A percentile compares a stretch with the other conserved stretches of the same genome.
These are phyloP conservation scores for Puntigrus tetrazona DNA, from an alignment of 2,113 vertebrate species.

Conservation along the genomic window DNA sequence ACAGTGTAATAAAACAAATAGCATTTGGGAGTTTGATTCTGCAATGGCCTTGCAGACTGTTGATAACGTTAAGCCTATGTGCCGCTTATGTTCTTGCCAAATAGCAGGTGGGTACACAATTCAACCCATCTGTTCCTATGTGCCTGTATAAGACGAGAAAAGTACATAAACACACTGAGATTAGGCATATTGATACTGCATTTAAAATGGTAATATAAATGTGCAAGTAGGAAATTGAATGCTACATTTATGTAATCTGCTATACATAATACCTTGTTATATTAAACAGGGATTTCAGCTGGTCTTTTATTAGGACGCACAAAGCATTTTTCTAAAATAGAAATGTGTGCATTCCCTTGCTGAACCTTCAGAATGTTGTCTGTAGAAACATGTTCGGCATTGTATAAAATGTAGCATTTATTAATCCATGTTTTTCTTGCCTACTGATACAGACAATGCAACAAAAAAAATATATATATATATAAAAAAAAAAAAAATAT, in stretches of 20 bases:
- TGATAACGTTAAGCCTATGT: conserved; percentile 39
- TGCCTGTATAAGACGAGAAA: not conserved
- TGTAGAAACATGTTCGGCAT: not conserved
- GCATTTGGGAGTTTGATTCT: conserved; percentile 33
- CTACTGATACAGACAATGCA: not conserved
- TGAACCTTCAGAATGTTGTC: not conserved
- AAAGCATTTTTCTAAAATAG: not conserved
- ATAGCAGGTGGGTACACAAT: conserved; percentile 34
- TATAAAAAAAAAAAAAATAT: no score
- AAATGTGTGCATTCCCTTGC: not conserved
- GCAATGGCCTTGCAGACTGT: conserved; percentile 31
- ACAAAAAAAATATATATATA: not conserved
- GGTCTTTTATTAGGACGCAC: conserved; percentile 2
- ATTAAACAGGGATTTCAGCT: conserved; percentile 16
- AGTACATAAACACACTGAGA: not conserved
- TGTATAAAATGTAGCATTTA: not conserved
- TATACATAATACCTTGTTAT: not conserved
- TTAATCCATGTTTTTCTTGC: not conserved
- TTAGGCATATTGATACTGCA: not conserved
- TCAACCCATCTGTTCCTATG: conserved; percentile 43
- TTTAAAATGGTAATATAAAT: not conserved
- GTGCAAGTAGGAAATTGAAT: not conserved
- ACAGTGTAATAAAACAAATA: conserved; percentile 25
- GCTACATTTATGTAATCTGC: not conserved
- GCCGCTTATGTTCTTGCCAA: conserved; percentile 30